Base-by-base conservation (phyloP, 1,140 invertebrate species). In the Hyles vespertilio region DNA sequence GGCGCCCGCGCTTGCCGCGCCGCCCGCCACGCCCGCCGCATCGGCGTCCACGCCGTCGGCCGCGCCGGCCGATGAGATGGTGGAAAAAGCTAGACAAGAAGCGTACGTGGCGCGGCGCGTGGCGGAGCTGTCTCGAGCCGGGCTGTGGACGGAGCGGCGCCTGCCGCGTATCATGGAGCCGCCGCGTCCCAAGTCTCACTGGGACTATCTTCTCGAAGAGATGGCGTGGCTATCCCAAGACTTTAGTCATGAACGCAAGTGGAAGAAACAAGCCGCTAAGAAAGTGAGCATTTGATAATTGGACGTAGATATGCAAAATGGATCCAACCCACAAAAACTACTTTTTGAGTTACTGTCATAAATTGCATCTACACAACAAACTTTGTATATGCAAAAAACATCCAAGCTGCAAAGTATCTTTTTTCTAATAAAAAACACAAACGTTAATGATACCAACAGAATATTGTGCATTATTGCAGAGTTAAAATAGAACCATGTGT, bases 181-280 rank as follows among this genome's bases (percentile, higher is more conserved):
- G 58, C 91, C 94, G 47, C 91, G 97, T 69, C 91, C 93, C 11
- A 99, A 99, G 91, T 94, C 95, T n/a, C 98, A 99, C 83, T 99
- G 98, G 98, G 98, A 99, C 85, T 99, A 98, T 88, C 91, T 99
- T 51, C 85, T 99, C 7, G 98, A 99, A 86, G 98, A 99, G 89
- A 99, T 99, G 96, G 94, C 95, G 32, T 99, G 98, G 98, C 90
- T 99, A 54, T 96, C 98, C 44, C 95, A 96, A 12, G 98, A 99
- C 89, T 99, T 99, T 91, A 95, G 95, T 36, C 96, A 98, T 84
- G 98, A 99, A 89, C 91, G 98, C 51, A 99, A 98, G 83, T 98
- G 97, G 97, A 99, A 99, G 78, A 98, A 98, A 87, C 94, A 95
- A 51, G 95, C 96, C 6, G 97, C 98, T 0, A 98, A 96, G 87